Evolutionary conservation across 2,888 invertebrate genomes (phyloP), one percentile per base, ranked within the genome.

Genomic region (Melitaea athalia): DNA sequence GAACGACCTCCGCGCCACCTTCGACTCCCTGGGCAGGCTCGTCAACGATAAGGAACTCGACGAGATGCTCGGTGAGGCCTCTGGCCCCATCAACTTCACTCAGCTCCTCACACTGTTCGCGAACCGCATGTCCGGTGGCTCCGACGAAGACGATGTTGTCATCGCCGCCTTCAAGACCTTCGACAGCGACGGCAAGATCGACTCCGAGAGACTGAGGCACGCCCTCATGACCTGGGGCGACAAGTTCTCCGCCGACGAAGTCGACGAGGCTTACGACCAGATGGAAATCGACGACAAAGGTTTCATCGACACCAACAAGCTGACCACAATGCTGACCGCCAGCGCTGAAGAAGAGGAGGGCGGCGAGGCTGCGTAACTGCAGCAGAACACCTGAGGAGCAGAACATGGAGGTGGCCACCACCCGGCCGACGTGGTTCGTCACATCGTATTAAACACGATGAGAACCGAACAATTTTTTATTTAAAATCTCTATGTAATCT

Each of bases 1-100:
- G 94, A 96, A 95, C 91, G 98, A 98, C 93, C 95, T 98, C 86
- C 95, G 97, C 86, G 96, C 96, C 85, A 97, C 97, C 86, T 98
- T 97, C 94, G 98, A 98, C 94, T 96, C 96, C 81, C 96, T 98
- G 80, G 98, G 98, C 89, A 96, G 96, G 91, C 94, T 98, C 80
- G 96, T 96, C 84, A 94, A 95, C 82, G 98, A 98, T 88, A 97
- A 97, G 93, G 98, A 98, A 93, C 94, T 98, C 82, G 97, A 98
- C 81, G 94, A 96, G 83, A 97, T 98, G 98, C 94, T 97, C 82
- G 92, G 94, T 85, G 97, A 98, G 94, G 96, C 97, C 78, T 94
- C 97, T 79, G 98, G 97, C 84, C 98, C 98, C 87, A 96, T 98
- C 93, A 98, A 98, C 94, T 98, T 98, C 95, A 98, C 98, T 81